Base-by-base conservation (phyloP, 2,113 vertebrate genomes). In the Buteo buteo region DNA sequence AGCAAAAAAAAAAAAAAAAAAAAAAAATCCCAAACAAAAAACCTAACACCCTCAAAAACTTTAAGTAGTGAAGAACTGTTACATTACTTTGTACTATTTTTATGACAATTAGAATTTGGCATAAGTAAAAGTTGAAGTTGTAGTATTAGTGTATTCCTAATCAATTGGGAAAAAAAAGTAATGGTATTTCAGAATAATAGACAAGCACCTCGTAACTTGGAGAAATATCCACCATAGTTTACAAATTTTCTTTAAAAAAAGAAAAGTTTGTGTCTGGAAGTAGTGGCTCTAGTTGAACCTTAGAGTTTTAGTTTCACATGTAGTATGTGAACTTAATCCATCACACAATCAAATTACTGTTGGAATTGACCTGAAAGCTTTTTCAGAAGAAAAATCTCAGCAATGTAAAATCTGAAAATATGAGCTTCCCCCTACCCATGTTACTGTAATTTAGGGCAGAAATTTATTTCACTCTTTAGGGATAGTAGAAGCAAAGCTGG, bases 371-470 rank as follows among this genome's bases (percentile, higher is more conserved):
- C 20, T 62, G 45, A 62, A 85, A 88, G 5, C 17, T 85, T 47
- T 62, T 70, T 66, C 50, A 58, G 66, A 62, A 65, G 40, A 90
- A 88, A 61, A 79, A 74, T 47, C 49, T 79, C 61, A 76, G 36
- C 57, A 86, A 8, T 67, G 16, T 52, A 64, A 88, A 73, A 36
- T 34, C 24, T 5, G 47, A 82, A 93, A 82, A 67, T 18, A 31
- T 1, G 59, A n/a, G 6, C 11, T 71, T 70, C 3, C 4, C 3
- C 7, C 17, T 24, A 29, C 9, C 22, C 2, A 0, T 18, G 18
- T 65, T 70, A 26, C 34, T 86, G 21, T 81, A 44, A 44, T 61
- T 67, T 45, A 57, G 31, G 45, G 42, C 15, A 77, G 18, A 62
- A 65, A 38, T 92, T 76, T 80, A 47, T 88, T 58, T 72, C 15